Percentiles rank a stretch among this genome's conserved stretches.
These are phyloP conservation scores for Aphelenchoides avenae DNA, from an alignment of 1,140 invertebrate species.

Conservation along the genomic window DNA sequence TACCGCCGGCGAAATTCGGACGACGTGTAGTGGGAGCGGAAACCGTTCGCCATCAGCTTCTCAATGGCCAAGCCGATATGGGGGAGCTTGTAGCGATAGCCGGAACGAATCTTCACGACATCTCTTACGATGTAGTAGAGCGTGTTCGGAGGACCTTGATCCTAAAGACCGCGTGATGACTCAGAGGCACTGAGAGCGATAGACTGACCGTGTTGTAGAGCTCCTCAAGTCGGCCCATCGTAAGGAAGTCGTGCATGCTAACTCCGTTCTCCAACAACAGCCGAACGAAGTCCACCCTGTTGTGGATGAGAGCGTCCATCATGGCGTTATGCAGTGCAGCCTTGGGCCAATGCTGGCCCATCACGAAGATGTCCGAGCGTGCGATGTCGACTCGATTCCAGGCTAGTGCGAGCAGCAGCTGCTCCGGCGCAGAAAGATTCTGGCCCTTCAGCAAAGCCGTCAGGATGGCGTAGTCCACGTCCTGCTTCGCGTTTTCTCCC, in stretches of 20 bases:
- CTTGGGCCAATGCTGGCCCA: conserved; percentile 69
- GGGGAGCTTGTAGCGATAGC: conserved; percentile 65
- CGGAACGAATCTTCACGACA: conserved; percentile 25
- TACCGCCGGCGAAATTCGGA: conserved; percentile 84
- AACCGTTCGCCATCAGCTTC: conserved; percentile 94
- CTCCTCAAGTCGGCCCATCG: conserved; percentile 86
- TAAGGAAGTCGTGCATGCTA: conserved; percentile 92
- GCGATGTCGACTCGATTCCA: conserved; percentile 98
- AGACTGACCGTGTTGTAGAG: conserved; percentile 93
- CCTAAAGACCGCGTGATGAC: no score
- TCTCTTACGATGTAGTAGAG: conserved; percentile 30
- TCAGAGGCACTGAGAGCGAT: no score
- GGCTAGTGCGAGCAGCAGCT: conserved; percentile 72
- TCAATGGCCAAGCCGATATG: conserved; percentile 93
- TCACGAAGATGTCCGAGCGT: conserved; percentile 82
- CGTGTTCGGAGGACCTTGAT: no score
- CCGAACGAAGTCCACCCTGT: conserved; percentile 91
- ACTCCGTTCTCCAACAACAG: conserved; percentile 81
- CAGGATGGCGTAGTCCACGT: conserved; percentile 57
- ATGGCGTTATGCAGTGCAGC: conserved; percentile 66
- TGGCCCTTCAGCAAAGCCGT: conserved; percentile 58
- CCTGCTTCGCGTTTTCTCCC: conserved; percentile 46
- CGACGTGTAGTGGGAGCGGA: conserved; percentile 81
- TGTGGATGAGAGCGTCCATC: conserved; percentile 95
- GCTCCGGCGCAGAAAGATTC: conserved; percentile 51